Evolutionary conservation across 2,888 invertebrate genomes (phyloP).

Genomic region (Eurytoma adleriae): DNA sequence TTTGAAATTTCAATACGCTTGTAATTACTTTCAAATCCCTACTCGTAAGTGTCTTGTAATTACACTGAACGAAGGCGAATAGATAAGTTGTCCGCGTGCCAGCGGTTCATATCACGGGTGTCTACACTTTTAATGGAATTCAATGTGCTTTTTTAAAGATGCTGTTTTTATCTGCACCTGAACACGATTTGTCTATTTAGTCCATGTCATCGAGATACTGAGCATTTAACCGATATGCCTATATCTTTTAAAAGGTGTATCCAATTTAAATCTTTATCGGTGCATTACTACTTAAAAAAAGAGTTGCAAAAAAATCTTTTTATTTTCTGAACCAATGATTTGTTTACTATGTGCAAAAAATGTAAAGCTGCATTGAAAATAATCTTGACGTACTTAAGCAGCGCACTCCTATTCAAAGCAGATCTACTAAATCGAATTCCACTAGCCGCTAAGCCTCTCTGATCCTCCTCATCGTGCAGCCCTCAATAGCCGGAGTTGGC

Average conservation of each 20-base stretch:
- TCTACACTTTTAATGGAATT: constrained; percentile 39
- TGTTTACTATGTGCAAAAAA: too few species aligned
- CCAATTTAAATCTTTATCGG: constrained; percentile 11
- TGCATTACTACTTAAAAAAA: constrained; percentile 19
- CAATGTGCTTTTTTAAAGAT: constrained; percentile 16
- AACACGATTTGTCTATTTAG: constrained; percentile 37
- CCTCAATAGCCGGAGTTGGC: too few species aligned
- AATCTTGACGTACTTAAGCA: too few species aligned
- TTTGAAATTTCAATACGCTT: constrained; percentile 34
- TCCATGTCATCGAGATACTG: constrained; percentile 4
- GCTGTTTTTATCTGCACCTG: constrained; percentile 20
- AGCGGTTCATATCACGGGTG: constrained; percentile 20
- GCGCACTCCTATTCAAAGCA: too few species aligned
- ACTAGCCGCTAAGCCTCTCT: too few species aligned
- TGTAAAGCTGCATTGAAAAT: too few species aligned
- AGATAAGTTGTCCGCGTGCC: constrained; percentile 14
- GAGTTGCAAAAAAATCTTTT: too few species aligned
- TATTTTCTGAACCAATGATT: too few species aligned
- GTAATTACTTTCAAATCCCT: constrained; percentile 28
- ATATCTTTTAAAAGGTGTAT: constrained; percentile 16
- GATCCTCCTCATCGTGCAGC: too few species aligned
- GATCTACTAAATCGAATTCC: too few species aligned
- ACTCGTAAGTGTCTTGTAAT: constrained; percentile 35
- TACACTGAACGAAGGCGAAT: constrained; percentile 7
- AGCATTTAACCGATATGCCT: constrained; percentile 24